Conservation (phyloP, 2,797 vertebrate genomes). For the Artibeus lituratus region DNA sequence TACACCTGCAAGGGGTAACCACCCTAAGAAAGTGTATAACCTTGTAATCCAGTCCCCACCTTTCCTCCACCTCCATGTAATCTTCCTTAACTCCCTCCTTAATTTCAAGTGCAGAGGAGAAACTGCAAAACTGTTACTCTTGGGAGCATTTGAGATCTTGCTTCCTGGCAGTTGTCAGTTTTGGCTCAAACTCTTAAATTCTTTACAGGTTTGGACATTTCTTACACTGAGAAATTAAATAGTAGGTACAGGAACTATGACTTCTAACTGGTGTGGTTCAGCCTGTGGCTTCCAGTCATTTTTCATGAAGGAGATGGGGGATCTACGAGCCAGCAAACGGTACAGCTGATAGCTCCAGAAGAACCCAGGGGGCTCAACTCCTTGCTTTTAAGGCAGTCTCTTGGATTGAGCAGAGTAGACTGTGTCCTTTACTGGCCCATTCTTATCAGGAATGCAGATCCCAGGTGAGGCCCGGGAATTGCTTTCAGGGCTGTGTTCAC, state of each 20-base stretch:
- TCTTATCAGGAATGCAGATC: not conserved
- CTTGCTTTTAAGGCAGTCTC: not conserved
- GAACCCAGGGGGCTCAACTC: not conserved
- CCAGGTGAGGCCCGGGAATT: not conserved
- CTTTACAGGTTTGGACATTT: not conserved
- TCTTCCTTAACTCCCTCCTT: not conserved
- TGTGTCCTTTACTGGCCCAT: not conserved
- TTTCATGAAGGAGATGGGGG: not conserved
- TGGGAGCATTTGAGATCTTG: not conserved
- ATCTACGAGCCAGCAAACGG: not conserved
- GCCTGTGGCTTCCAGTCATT: not conserved
- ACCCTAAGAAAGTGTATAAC: not conserved
- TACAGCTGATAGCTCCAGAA: too few relatives aligned
- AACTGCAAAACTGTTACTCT: not conserved
- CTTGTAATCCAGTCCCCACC: not conserved
- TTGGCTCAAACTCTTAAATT: not conserved
- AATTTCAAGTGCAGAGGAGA: not conserved
- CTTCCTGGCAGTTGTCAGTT: not conserved
- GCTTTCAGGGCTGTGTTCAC: not conserved
- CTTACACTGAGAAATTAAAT: not conserved
- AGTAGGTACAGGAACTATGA: not conserved
- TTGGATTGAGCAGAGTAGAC: not conserved
- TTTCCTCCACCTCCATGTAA: not conserved
- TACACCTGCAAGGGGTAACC: not conserved
- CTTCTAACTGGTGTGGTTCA: not conserved